Percentiles rank a stretch among this genome's conserved stretches.
phyloP scores from a whole-genome alignment of 2,797 vertebrate species.

The Miichthys miiuy region DNA sequence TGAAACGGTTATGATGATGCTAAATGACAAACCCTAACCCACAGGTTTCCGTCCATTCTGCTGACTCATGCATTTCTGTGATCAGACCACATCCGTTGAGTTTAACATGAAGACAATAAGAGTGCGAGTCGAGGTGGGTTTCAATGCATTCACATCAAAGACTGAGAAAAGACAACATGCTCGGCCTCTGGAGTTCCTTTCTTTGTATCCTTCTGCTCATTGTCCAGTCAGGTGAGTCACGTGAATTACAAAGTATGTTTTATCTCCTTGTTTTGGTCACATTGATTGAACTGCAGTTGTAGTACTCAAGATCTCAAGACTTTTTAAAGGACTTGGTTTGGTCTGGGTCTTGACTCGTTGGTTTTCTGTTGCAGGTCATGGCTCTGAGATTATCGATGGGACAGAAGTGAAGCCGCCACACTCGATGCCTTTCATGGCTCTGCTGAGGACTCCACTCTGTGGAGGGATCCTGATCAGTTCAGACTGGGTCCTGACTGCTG shows the following conservation, averaged over 20 bases:
- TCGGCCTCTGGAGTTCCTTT: neutral
- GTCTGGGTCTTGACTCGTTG: neutral
- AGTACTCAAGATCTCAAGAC: no score
- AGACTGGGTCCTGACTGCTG: constrained; percentile 81
- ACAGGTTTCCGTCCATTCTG: neutral
- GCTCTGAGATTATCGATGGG: constrained; percentile 77
- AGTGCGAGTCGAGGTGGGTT: neutral
- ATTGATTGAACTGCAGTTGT: neutral
- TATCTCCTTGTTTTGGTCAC: no score
- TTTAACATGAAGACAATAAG: constrained; percentile 16
- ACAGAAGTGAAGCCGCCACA: constrained; percentile 68
- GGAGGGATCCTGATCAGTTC: constrained; percentile 74
- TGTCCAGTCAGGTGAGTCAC: constrained; percentile 61
- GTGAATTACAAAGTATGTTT: no score
- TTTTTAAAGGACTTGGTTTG: no score
- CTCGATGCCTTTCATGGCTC: constrained; percentile 79
- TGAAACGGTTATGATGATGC: no score
- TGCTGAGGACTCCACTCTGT: constrained; percentile 21
- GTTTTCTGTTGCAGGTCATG: constrained; percentile 56
- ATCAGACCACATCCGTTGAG: constrained; percentile 72
- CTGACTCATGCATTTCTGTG: constrained; percentile 46
- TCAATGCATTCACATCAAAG: constrained; percentile 41
- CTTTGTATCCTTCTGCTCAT: constrained; percentile 36
- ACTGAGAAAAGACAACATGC: constrained; percentile 50
- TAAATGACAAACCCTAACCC: no score